Percentiles rank a stretch among this genome's conserved stretches.
phyloP scores from a whole-genome alignment of 2,888 invertebrate genomes.

The Meiosimyza decipiens region DNA sequence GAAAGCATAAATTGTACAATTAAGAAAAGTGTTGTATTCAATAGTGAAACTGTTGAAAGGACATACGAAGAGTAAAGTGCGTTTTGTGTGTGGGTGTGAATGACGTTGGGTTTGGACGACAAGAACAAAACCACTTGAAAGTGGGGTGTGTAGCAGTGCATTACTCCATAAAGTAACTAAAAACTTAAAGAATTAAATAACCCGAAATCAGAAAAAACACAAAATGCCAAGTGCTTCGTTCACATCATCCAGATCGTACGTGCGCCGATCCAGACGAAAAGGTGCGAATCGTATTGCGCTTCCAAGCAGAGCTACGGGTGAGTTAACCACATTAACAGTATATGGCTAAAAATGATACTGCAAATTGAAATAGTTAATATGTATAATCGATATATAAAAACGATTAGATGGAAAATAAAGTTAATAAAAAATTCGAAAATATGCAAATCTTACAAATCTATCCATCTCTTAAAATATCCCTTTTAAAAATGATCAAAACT shows the following conservation, averaged over 20 bases:
- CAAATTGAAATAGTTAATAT: neutral
- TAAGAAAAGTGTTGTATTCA: neutral
- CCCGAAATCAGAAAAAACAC: slow-evolving; percentile 27
- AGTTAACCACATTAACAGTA: slow-evolving; percentile 36
- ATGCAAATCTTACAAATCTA: too few relatives aligned
- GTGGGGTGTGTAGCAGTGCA: neutral
- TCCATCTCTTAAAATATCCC: too few relatives aligned
- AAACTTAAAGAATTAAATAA: slow-evolving; percentile 27
- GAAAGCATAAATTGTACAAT: slow-evolving; percentile 4
- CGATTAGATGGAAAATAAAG: too few relatives aligned
- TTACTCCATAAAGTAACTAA: slow-evolving; percentile 26
- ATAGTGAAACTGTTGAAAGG: neutral
- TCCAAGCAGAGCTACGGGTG: slow-evolving; percentile 66
- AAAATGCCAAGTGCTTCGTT: slow-evolving; percentile 92
- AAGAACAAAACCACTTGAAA: slow-evolving; percentile 4
- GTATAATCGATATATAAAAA: neutral
- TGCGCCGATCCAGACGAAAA: slow-evolving; percentile 91
- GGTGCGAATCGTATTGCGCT: slow-evolving; percentile 81
- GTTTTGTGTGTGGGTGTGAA: neutral
- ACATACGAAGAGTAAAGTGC: slow-evolving; percentile 4
- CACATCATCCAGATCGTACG: slow-evolving; percentile 91
- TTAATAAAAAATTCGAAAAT: too few relatives aligned
- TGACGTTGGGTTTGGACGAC: neutral
- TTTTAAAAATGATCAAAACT: too few relatives aligned
- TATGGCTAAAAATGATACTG: neutral